Percentiles rank a stretch among this genome's conserved stretches.
Conservation (phyloP, 2,888 invertebrate genomes). For the Unio pictorum region DNA sequence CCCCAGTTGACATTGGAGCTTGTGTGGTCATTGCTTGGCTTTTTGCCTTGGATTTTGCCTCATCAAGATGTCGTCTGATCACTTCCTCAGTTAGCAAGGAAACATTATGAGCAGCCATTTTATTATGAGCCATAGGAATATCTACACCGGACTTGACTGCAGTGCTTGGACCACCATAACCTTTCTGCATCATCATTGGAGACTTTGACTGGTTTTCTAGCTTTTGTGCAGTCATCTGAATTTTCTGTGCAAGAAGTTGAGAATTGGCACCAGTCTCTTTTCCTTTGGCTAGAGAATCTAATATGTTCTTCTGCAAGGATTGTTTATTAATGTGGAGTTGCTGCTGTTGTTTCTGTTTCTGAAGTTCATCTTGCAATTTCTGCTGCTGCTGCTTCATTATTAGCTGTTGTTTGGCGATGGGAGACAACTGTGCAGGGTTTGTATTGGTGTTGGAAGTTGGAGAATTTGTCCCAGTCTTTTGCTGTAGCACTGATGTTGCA, state of each 20-base stretch:
- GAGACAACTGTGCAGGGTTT: too few relatives aligned
- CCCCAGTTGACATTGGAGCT: too few relatives aligned
- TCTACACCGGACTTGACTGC: constrained; percentile 16
- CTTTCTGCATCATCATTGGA: constrained; percentile 7
- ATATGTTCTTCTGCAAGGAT: too few relatives aligned
- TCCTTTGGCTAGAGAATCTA: too few relatives aligned
- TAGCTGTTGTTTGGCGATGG: too few relatives aligned
- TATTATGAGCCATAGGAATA: constrained; percentile 4
- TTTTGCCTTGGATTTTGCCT: neutral
- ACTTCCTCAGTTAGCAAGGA: constrained; percentile 21
- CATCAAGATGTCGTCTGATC: constrained; percentile 23
- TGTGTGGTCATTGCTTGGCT: constrained; percentile 1
- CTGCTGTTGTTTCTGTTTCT: neutral
- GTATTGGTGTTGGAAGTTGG: neutral
- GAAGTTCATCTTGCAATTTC: neutral
- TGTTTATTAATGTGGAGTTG: constrained; percentile 2
- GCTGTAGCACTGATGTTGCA: constrained; percentile 13
- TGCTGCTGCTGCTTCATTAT: neutral
- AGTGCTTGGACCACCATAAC: constrained; percentile 19
- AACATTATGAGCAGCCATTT: constrained; percentile 7
- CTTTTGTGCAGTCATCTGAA: neutral
- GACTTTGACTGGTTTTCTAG: constrained; percentile 6
- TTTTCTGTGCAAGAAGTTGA: too few relatives aligned
- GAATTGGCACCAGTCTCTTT: too few relatives aligned
- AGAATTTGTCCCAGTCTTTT: constrained; percentile 7